Conservation (phyloP, 2,888 invertebrate species). For the Fragum whitleyi region DNA sequence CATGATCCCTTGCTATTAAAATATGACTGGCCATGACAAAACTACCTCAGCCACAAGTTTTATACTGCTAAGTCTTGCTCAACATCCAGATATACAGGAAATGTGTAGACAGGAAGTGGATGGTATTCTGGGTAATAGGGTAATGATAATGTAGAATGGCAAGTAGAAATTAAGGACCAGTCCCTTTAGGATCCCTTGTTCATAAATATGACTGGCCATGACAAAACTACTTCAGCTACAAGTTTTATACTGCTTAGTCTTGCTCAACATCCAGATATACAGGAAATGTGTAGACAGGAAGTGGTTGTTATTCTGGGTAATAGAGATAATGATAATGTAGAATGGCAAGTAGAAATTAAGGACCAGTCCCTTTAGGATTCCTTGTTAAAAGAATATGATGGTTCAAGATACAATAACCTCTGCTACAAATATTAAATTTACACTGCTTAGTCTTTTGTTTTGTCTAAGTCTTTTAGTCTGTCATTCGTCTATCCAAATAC, state of each 20-base stretch:
- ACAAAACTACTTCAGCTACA: constrained; percentile 62
- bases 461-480: too few species aligned
- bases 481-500: too few species aligned
- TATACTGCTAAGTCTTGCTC: constrained; percentile 51
- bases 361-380: too few species aligned
- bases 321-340: constrained; percentile 44
- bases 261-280: constrained; percentile 58
- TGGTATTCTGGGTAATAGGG: constrained; percentile 46
- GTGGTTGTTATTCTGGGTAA: constrained; percentile 49
- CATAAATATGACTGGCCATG: too few species aligned
- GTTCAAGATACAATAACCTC: constrained; percentile 65
- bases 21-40: constrained; percentile 66
- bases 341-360: constrained; percentile 32
- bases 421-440: constrained; percentile 60
- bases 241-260: constrained; percentile 58
- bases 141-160: constrained; percentile 52
- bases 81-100: constrained; percentile 57
- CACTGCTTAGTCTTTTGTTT: constrained; percentile 48
- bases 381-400: too few species aligned
- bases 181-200: too few species aligned
- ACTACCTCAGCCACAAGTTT: constrained; percentile 64
- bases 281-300: constrained; percentile 50
- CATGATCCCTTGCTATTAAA: too few species aligned
- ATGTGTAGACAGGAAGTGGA: constrained; percentile 54
- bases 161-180: neutral